Evolutionary conservation across 1,140 invertebrate genomes (phyloP).

Genomic region (Scaptomyza graminum): DNA sequence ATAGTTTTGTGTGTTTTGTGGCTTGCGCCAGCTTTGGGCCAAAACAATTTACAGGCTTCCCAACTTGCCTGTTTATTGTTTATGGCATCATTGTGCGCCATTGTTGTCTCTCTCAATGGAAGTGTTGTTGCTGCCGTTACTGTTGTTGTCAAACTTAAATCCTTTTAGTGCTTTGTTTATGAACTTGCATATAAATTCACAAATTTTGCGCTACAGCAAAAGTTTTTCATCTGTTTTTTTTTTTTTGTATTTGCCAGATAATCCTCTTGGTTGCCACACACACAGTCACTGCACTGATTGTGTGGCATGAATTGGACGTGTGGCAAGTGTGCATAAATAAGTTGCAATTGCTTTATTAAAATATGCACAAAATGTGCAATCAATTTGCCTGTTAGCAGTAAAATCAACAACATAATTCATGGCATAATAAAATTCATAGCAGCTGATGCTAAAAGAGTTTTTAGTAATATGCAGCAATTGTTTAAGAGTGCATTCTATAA

Average conservation of each 20-base stretch:
- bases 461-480: no score
- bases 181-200: conserved; percentile 75
- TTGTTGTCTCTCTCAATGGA: conserved; percentile 48
- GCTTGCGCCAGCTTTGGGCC: conserved; percentile 56
- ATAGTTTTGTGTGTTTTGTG: conserved; percentile 80
- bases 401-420: conserved; percentile 34
- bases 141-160: conserved; percentile 72
- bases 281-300: conserved; percentile 16
- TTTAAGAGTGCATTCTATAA: no score
- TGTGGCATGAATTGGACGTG: conserved; percentile 15
- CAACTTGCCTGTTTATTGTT: conserved; percentile 82
- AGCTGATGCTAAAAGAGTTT: background rate
- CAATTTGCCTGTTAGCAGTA: conserved; percentile 31
- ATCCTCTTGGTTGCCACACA: conserved; percentile 30
- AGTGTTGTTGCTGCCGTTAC: conserved; percentile 1
- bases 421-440: background rate
- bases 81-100: conserved; percentile 80
- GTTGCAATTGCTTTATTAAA: conserved; percentile 51
- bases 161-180: conserved; percentile 81
- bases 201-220: conserved; percentile 57
- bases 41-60: conserved; percentile 77
- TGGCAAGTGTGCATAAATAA: conserved; percentile 66
- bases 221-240: conserved; percentile 40
- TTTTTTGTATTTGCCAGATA: conserved; percentile 43
- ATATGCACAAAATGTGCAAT: conserved; percentile 25